These are phyloP conservation scores for Callionymus lyra DNA, from an alignment of 2,113 vertebrate genomes.

Conservation along the genomic window DNA sequence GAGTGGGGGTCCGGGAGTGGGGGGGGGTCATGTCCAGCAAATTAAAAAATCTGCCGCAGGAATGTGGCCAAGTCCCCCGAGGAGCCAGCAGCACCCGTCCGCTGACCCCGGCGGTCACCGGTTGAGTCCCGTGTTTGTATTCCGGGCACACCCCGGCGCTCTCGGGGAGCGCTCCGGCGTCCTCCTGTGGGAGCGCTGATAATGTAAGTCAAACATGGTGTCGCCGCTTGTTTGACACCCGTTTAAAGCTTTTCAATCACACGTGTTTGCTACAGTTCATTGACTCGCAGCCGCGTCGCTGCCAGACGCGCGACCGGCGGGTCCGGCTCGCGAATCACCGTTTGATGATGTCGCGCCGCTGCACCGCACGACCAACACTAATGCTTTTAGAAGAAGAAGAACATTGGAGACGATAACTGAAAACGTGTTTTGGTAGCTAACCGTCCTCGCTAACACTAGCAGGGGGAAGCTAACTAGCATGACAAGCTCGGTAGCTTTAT, in stretches of 20 bases:
- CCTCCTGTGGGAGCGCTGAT: conserved; percentile 55
- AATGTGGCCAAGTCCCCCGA: conserved; percentile 50
- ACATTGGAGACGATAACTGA: no score
- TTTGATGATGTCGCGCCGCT: no score
- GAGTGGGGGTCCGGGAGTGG: background rate
- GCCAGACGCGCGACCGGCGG: conserved; percentile 31
- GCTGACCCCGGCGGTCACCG: conserved; percentile 56
- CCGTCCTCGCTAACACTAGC: no score
- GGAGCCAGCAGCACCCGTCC: conserved; percentile 27
- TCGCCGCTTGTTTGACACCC: conserved; percentile 60
- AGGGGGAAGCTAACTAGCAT: no score
- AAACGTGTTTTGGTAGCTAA: no score
- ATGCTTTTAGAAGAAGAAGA: no score
- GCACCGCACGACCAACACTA: no score
- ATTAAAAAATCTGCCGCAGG: conserved; percentile 52
- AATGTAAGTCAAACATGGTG: conserved; percentile 68
- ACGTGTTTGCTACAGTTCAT: conserved; percentile 50
- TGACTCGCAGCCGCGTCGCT: conserved; percentile 25
- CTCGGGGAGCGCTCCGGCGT: conserved; percentile 40
- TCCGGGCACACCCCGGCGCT: conserved; percentile 45
- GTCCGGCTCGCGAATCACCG: conserved; percentile 28
- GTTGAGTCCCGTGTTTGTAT: conserved; percentile 62
- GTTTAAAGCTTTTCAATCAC: conserved; percentile 62
- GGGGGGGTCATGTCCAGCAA: conserved; percentile 38
- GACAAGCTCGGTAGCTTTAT: no score